Evolutionary conservation across 2,888 invertebrate species (phyloP).

Genomic region (Scaptomyza cyrtandrae): DNA sequence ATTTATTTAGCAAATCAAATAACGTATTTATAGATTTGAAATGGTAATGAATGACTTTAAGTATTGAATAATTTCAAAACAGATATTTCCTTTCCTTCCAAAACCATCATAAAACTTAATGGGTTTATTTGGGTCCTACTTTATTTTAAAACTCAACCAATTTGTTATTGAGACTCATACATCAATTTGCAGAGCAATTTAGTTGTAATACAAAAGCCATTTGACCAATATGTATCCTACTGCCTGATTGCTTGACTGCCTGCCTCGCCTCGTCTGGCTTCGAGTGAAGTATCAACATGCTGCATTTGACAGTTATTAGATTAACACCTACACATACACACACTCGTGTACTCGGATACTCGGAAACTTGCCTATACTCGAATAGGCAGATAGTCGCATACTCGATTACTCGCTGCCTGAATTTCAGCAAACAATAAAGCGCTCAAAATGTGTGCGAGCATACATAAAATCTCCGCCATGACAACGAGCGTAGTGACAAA

Average conservation of each 20-base stretch:
- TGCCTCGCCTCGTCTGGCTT: conserved; percentile 2
- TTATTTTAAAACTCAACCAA: background rate
- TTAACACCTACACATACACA: conserved; percentile 66
- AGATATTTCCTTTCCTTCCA: too few species aligned
- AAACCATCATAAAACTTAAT: too few species aligned
- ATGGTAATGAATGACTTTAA: too few species aligned
- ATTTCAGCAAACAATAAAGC: conserved; percentile 77
- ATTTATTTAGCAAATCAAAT: too few species aligned
- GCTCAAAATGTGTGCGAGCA: conserved; percentile 71
- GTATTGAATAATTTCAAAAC: too few species aligned
- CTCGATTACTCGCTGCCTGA: conserved; percentile 66
- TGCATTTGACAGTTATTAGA: conserved; percentile 79
- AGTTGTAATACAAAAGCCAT: conserved; percentile 37
- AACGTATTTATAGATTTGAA: too few species aligned
- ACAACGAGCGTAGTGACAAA: conserved; percentile 54
- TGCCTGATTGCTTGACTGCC: background rate
- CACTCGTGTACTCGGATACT: conserved; percentile 24
- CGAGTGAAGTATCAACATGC: conserved; percentile 53
- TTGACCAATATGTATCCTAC: conserved; percentile 33
- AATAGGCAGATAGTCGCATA: conserved; percentile 26
- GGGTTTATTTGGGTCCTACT: too few species aligned
- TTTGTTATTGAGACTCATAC: conserved; percentile 9
- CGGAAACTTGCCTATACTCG: conserved; percentile 22
- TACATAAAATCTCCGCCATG: conserved; percentile 74
- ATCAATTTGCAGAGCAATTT: conserved; percentile 56